These are phyloP conservation scores for Corythoichthys intestinalis DNA, from an alignment of 2,113 vertebrate species.

Conservation along the genomic window DNA sequence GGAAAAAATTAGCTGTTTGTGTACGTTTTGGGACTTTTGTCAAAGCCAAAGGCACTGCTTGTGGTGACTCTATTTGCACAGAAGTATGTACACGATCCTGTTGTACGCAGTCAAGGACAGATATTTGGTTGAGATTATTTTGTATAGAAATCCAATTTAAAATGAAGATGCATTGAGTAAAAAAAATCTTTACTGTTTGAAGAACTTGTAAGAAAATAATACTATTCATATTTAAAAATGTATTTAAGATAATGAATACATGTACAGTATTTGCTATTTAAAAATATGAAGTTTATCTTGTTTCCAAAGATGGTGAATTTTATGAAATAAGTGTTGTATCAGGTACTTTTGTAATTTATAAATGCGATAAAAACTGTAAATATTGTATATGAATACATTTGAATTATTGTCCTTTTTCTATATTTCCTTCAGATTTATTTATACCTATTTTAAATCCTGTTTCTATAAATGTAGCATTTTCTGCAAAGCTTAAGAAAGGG, in stretches of 20 bases:
- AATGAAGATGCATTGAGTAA: not conserved
- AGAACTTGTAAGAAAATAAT: too few relatives aligned
- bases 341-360: conserved; percentile 22
- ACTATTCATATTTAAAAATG: not conserved
- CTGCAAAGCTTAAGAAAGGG: conserved; percentile 10
- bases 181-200: too few relatives aligned
- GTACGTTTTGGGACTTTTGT: conserved; percentile 38
- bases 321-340: conserved; percentile 42
- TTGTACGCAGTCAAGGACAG: conserved; percentile 33
- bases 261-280: not conserved
- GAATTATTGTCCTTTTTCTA: conserved; percentile 21
- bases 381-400: conserved; percentile 62
- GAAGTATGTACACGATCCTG: conserved; percentile 25
- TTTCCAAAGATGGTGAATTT: conserved; percentile 16
- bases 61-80: conserved; percentile 50
- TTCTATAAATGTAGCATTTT: conserved; percentile 49
- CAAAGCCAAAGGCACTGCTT: conserved; percentile 22
- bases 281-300: not conserved
- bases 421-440: conserved; percentile 37
- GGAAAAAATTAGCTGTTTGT: not conserved
- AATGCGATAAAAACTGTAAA: conserved; percentile 51
- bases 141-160: not conserved
- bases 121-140: conserved; percentile 25
- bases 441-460: conserved; percentile 27
- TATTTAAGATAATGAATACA: too few relatives aligned